Evolutionary conservation across 2,888 invertebrate genomes (phyloP), one percentile per base, ranked within the genome.

Genomic region (Cheilosia urbana): DNA sequence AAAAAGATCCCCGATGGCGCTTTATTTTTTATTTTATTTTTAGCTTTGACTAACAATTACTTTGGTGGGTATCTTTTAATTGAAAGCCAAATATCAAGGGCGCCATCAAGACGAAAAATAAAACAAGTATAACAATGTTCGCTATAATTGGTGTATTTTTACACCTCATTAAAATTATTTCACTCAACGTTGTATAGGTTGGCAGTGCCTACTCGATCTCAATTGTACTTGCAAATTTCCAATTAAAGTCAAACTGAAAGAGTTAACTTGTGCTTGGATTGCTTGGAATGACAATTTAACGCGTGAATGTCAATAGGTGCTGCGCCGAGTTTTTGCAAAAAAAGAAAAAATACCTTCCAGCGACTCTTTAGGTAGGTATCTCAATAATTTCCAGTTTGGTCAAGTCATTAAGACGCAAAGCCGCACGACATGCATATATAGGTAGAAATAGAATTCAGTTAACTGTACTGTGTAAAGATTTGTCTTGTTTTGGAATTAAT

Each of bases 201-300:
- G 11, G 34, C 11, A 34, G 13, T 4, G 4, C 37, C 37, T 37
- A 37, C 13, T 37, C 37, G 37, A 37, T 13, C 19, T 17, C 15
- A 51, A 24, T 24, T 13, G 4, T 51, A 5, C 13, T 24, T 51
- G 21, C 51, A 27, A 27, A 49, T 75, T 68, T 68, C 62, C 68
- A 68, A 21, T 42, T 68, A 42, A 62, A 76, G 69, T 27, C 49
- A 57, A 49, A 63, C 68, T 57, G 63, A 69, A 76, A 62, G 68
- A 62, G 69, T 81, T 69, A 76, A 76, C 75, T 81, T 68, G 76
- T 68, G 62, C 75, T n/a, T n/a, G 66, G 47, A 5, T 53, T 5
- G 55, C 53, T 63, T 63, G 69, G 47, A 69, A 76, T 80, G 80
- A 68, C 66, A 75, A 47, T 53, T 27, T 47, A 58, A 68, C 66